Conservation (phyloP, 2,888 invertebrate species). For the Belgica antarctica region DNA sequence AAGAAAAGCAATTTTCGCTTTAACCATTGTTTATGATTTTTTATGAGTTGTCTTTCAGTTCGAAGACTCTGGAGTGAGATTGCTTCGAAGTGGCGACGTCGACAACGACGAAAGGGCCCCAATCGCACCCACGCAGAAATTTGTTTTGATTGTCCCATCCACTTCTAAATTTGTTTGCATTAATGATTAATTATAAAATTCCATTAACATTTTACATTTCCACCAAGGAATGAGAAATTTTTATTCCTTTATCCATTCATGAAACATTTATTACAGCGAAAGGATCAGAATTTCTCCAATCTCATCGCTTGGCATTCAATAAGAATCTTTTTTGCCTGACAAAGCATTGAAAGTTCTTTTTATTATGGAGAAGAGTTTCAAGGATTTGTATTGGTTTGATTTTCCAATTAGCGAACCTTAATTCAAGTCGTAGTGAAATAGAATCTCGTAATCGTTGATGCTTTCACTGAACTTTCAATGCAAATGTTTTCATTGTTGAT, state of each 20-base stretch:
- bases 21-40: conserved; percentile 21
- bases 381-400: too few relatives aligned
- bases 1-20: conserved; percentile 38
- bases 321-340: too few relatives aligned
- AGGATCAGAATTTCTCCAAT: neutral
- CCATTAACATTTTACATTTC: too few relatives aligned
- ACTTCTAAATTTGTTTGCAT: conserved; percentile 17
- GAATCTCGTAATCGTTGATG: too few relatives aligned
- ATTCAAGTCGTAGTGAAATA: too few relatives aligned
- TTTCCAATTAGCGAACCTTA: too few relatives aligned
- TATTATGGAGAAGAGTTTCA: neutral
- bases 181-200: conserved; percentile 43
- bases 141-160: conserved; percentile 30
- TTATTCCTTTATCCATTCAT: too few relatives aligned
- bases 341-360: neutral
- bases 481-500: too few relatives aligned
- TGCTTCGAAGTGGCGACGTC: neutral
- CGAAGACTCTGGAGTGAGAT: neutral
- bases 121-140: conserved; percentile 12
- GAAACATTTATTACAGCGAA: too few relatives aligned
- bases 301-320: neutral
- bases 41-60: neutral
- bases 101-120: neutral
- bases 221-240: too few relatives aligned
- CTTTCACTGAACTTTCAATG: too few relatives aligned